Conservation (phyloP, 2,113 vertebrate species). For the Jaculus jaculus region DNA sequence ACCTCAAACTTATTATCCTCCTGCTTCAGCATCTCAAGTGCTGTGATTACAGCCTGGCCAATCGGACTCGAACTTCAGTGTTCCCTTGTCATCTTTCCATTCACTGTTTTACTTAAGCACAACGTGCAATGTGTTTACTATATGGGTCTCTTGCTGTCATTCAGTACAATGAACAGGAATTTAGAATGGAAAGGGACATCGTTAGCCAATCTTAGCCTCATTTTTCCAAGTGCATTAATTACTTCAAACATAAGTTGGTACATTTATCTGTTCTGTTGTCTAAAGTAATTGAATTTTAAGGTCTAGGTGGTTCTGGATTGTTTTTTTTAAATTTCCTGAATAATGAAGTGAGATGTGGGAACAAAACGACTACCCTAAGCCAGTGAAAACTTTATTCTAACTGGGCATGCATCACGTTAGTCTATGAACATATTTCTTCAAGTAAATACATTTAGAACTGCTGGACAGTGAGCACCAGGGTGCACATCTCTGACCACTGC, state of each 20-base stretch:
- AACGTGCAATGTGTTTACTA: not conserved
- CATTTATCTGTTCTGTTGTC: not conserved
- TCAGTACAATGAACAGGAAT: not conserved
- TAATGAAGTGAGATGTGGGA: not conserved
- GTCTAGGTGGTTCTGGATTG: not conserved
- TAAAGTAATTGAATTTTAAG: not conserved
- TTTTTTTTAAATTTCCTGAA: not conserved
- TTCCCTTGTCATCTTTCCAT: not conserved
- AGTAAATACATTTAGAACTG: no score
- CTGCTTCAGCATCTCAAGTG: not conserved
- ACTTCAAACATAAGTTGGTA: not conserved
- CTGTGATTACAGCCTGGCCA: not conserved
- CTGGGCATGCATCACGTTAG: not conserved
- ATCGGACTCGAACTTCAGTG: not conserved
- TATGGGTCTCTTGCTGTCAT: no score
- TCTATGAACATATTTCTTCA: accelerated
- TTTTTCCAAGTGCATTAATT: not conserved
- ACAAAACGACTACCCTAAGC: accelerated
- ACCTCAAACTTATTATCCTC: no score
- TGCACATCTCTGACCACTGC: accelerated
- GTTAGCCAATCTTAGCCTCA: accelerated
- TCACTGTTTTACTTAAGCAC: not conserved
- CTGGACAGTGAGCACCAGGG: accelerated
- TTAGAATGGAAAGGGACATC: not conserved
- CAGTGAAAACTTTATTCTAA: not conserved